Conservation (phyloP, 2,113 vertebrate species). For the Chlorocebus sabaeus region DNA sequence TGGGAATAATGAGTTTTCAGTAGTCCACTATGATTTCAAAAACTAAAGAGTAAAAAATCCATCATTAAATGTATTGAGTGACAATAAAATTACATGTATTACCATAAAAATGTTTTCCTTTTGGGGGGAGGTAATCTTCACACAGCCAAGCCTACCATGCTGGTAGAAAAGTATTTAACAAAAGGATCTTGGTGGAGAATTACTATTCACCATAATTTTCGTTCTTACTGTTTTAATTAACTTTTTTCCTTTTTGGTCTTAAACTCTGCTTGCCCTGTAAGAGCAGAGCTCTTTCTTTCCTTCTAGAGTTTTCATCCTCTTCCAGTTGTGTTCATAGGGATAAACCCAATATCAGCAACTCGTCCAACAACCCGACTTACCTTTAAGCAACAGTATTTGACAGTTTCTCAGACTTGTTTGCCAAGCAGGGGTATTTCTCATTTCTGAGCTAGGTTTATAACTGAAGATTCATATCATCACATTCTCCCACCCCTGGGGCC, state of each 20-base stretch:
- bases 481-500: not conserved
- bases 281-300: not conserved
- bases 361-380: not conserved
- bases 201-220: not conserved
- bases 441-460: not conserved
- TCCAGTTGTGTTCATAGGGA: not conserved
- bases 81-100: not conserved
- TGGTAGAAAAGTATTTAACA: not conserved
- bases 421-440: not conserved
- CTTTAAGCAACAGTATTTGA: not conserved
- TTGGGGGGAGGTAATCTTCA: not conserved
- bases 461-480: not conserved
- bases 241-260: not conserved
- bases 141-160: not conserved
- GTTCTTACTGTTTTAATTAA: not conserved
- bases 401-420: not conserved
- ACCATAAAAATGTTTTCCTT: not conserved
- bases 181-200: not conserved
- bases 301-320: not conserved
- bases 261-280: not conserved
- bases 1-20: not conserved
- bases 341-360: not conserved
- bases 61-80: not conserved
- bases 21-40: not conserved
- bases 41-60: not conserved